Base-by-base conservation (phyloP, 2,113 vertebrate genomes). In the Neodontobutis hainanensis region DNA sequence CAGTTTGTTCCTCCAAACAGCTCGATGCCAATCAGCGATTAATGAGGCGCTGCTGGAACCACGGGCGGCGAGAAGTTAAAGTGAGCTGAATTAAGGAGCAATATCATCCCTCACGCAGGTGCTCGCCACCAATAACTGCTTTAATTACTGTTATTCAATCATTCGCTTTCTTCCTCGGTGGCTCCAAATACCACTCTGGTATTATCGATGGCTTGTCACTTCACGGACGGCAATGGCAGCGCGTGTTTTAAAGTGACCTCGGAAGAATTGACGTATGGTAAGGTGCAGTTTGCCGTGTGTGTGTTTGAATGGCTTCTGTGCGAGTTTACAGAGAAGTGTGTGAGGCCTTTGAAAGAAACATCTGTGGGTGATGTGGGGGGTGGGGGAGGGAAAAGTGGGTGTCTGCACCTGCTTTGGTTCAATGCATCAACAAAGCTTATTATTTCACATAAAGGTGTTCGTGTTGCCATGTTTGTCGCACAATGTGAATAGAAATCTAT, bases 111-210 rank as follows among this genome's bases (percentile, higher is more conserved):
- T 92, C 88, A 90, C 93, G 95, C 96, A 97, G 96, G 96, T 98
- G 96, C 95, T 96, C 90, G 94, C 93, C 93, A 95, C 96, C 95
- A 96, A 97, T 97, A 97, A 95, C 95, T 93, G 93, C 95, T 96
- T 96, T 97, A 98, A 98, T 98, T 97, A 97, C 95, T 94, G 94
- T 95, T 95, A 97, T 97, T 97, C 96, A 97, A 97, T 96, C 95
- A 97, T 94, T 95, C 92, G 90, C 95, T 93, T 95, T 87, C 88
- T 91, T 88, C 77, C 91, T 52, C 49, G 60, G 59, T 46, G 48
- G 81, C 76, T 87, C 78, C 80, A 93, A 94, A 95, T 73, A 82
- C 94, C 94, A 92, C 95, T 94, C 93, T 94, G 93, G 93, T 92
- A 96, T 96, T 95, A 96, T 96, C 92, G 93, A 95, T 87, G 95